Conservation (phyloP, 2,888 invertebrate species). For the Nezara viridula region DNA sequence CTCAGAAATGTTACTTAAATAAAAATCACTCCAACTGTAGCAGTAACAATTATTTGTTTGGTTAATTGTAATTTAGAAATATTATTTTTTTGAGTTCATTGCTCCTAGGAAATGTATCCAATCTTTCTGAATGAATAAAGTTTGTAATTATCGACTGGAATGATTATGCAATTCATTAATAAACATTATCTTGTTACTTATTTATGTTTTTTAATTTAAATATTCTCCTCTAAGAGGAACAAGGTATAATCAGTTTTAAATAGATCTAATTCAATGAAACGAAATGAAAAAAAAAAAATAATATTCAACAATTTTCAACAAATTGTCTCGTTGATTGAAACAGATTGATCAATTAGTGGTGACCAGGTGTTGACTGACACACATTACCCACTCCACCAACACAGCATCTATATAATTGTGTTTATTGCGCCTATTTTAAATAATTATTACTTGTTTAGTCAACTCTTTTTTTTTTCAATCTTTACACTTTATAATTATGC, state of each 20-base stretch:
- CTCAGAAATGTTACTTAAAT: too few species aligned
- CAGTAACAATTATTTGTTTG: too few species aligned
- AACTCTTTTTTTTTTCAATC: not conserved
- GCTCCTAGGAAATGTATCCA: not conserved
- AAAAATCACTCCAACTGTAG: too few species aligned
- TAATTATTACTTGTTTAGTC: not conserved
- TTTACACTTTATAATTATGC: not conserved
- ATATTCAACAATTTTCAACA: not conserved
- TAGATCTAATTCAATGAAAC: not conserved
- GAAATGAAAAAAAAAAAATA: not conserved
- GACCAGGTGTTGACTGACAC: not conserved
- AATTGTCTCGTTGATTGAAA: not conserved
- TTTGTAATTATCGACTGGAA: too few species aligned
- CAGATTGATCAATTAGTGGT: constrained; percentile 23
- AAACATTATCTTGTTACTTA: too few species aligned
- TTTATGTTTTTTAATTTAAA: not conserved
- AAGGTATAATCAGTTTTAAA: not conserved
- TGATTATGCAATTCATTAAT: too few species aligned
- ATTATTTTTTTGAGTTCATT: not conserved
- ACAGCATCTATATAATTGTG: not conserved
- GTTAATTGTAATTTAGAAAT: too few species aligned
- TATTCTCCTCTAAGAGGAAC: not conserved
- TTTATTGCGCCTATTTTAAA: not conserved
- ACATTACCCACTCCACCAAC: not conserved
- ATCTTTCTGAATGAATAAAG: not conserved